Percentiles rank a stretch among this genome's conserved stretches.
These are phyloP conservation scores for Dendrophyllia cribrosa DNA, from an alignment of 64 coral and sea anemone species.

Conservation along the genomic window DNA sequence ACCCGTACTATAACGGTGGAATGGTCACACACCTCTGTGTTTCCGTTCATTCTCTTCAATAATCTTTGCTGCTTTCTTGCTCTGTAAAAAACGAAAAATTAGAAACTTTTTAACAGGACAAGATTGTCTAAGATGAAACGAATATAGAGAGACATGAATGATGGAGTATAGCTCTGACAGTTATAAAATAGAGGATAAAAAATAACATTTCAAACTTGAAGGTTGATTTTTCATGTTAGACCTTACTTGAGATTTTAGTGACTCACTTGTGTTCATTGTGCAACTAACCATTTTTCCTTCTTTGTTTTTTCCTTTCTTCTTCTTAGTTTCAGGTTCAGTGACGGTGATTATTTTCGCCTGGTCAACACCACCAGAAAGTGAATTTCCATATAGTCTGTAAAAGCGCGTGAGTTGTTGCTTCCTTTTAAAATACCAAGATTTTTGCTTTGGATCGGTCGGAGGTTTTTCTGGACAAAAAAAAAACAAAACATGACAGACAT, in stretches of 20 bases:
- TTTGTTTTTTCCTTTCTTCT: conserved; percentile 36
- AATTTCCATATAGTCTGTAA: conserved; percentile 41
- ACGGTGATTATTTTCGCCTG: conserved; percentile 46
- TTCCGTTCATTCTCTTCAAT: conserved; percentile 14
- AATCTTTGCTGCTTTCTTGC: not conserved
- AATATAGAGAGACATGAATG: too few species aligned
- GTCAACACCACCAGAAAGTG: conserved; percentile 39
- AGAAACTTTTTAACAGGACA: not conserved
- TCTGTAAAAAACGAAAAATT: not conserved
- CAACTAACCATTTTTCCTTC: not conserved
- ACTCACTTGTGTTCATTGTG: too few species aligned
- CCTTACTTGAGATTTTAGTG: too few species aligned
- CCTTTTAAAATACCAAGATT: not conserved
- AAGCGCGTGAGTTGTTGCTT: conserved; percentile 7
- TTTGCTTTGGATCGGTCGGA: conserved; percentile 5
- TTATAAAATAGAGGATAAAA: too few species aligned
- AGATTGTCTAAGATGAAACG: too few species aligned
- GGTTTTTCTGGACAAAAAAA: conserved; percentile 26
- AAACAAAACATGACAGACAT: not conserved
- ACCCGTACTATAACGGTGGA: too few species aligned
- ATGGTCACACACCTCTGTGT: not conserved
- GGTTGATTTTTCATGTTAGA: too few species aligned
- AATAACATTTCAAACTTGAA: too few species aligned
- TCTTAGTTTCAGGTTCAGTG: not conserved
- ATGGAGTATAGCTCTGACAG: too few species aligned